Evolutionary conservation across 2,797 vertebrate species (phyloP), one percentile per base, ranked within the genome.

Genomic region (Urocyon cinereoargenteus): DNA sequence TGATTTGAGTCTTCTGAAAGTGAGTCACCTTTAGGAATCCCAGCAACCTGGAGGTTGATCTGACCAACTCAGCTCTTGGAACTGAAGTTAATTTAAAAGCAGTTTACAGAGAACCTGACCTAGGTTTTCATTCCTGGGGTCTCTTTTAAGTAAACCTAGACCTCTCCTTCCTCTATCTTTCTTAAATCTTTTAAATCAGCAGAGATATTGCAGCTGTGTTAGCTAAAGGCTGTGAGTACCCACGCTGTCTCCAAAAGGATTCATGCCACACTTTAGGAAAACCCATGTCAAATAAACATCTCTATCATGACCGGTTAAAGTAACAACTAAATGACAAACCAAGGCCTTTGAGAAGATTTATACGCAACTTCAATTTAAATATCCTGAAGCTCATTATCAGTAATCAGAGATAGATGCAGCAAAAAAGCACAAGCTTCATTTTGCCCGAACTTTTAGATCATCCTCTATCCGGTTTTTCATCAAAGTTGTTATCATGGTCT

Each of bases 101-200:
- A 75, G 45, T 18, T 49, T 77, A 21, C 15, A 40, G 49, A 89
- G 70, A 86, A 70, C 49, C 75, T 90, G 91, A 36, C 9, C 6
- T 45, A 87, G 2, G 6, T 68, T 70, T 64, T 45, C 64, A 85
- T 45, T 83, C 34, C 34, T 81, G 49, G 11, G 53, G 10, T 82
- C 28, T 79, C n/a, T 93, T 93, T 94, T 28, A 86, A 94, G 31
- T 78, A 73, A 82, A 97, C 59, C 49, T n/a, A 12, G 62, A 90
- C 12, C 14, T 81, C n/a, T 36, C 59, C 61, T 91, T 53, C 79
- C 51, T n/a, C 19, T 0, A n/a, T 40, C 62, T n/a, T 21, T 55
- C 40, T 70, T 59, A 62, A 73, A 51, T 18, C 57, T 70, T 86
- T 64, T 18, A 61, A 53, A 10, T 57, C 21, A 26, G 31, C 16